phyloP scores from a whole-genome alignment of 2,113 vertebrate species.

The Leucopsar rothschildi region DNA sequence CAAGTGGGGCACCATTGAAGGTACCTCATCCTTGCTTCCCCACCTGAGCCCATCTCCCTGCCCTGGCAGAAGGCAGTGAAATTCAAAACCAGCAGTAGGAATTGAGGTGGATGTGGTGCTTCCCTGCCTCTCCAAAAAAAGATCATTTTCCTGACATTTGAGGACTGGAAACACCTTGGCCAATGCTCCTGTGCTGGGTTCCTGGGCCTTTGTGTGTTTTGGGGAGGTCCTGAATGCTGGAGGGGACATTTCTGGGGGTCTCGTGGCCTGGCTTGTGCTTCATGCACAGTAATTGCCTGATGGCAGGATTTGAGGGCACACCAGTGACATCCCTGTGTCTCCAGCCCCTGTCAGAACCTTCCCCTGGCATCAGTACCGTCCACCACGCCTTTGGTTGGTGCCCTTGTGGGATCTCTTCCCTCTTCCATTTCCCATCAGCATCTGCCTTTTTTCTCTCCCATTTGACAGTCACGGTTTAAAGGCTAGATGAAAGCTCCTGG shows the following conservation, averaged over 20 bases:
- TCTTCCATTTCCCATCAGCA: neutral
- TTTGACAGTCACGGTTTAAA: neutral
- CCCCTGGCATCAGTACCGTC: neutral
- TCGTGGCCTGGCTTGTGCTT: neutral
- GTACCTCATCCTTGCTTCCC: conserved; percentile 64
- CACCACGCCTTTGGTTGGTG: neutral
- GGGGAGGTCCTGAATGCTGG: neutral
- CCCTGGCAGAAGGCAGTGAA: neutral
- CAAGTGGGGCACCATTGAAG: conserved; percentile 98
- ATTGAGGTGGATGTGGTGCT: neutral
- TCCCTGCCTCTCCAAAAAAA: neutral
- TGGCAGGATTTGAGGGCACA: neutral
- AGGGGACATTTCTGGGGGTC: neutral
- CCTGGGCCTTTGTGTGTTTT: neutral
- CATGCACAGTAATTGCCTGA: neutral
- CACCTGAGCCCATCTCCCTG: neutral
- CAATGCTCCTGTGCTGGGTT: rapidly evolving
- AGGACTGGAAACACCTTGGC: neutral
- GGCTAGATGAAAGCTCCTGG: neutral
- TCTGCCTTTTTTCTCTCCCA: neutral
- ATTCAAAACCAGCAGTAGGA: neutral
- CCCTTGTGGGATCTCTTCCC: neutral
- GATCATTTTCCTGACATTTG: neutral
- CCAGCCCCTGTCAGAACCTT: neutral
- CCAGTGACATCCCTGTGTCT: neutral